A percentile compares a stretch with the other conserved stretches of the same genome.
Evolutionary conservation across 2,113 vertebrate genomes (phyloP).

Genomic region (Vulpes vulpes): DNA sequence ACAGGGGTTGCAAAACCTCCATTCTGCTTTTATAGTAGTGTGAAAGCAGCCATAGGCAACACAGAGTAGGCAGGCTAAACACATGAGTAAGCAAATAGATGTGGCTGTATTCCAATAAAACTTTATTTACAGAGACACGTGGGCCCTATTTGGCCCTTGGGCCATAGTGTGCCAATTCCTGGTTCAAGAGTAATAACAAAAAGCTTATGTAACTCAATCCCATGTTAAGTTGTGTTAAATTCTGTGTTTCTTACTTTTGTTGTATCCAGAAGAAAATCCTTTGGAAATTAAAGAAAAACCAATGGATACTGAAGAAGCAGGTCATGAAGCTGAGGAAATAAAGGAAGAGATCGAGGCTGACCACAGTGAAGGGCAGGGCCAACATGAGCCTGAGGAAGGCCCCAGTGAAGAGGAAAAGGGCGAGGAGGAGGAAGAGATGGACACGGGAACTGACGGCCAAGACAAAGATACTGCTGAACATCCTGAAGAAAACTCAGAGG

Average conservation of each 20-base stretch:
- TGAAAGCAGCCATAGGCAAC: background rate
- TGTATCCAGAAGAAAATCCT: constrained; percentile 89
- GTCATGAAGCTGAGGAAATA: constrained; percentile 81
- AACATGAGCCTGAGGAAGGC: constrained; percentile 80
- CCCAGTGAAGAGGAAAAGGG: constrained; percentile 79
- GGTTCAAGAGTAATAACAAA: constrained; percentile 5
- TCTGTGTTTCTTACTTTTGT: background rate
- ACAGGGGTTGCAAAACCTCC: background rate
- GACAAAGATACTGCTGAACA: constrained; percentile 77
- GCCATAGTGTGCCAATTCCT: background rate
- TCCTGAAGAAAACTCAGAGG: constrained; percentile 82
- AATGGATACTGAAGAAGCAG: constrained; percentile 86
- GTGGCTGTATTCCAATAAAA: background rate
- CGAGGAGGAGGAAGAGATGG: constrained; percentile 82
- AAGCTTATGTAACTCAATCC: background rate
- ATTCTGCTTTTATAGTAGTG: background rate
- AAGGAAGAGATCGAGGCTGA: constrained; percentile 81
- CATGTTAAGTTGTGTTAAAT: background rate
- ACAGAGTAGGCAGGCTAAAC: background rate
- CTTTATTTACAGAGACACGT: background rate
- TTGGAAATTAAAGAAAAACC: constrained; percentile 93
- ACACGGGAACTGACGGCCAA: constrained; percentile 81
- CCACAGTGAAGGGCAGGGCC: constrained; percentile 69
- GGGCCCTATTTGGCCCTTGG: background rate
- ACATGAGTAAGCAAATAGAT: background rate